Evolutionary conservation across 2,797 vertebrate genomes (phyloP), one percentile per base, ranked within the genome.

Genomic region (Sebastes taczanowskii): DNA sequence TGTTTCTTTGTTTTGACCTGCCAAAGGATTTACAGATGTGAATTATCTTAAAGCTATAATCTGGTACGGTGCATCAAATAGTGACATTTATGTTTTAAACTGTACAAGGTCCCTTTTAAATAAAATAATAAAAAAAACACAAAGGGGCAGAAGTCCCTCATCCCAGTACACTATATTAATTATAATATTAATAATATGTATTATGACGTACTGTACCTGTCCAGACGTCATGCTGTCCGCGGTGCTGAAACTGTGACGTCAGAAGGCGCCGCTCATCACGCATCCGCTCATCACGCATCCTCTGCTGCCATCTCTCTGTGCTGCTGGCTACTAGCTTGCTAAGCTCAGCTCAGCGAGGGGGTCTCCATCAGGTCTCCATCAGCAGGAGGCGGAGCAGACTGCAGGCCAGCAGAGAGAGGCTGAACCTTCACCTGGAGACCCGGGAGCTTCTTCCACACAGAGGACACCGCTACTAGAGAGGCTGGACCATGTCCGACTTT

Each of bases 401-500:
- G 93, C 83, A 11, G 86, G 72, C 79, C 70, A 52, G 71, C 79
- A 73, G 83, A 83, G 80, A 83, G 77, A 69, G 69, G 70, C 65
- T 32, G 66, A 71, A 72, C 74, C 63, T 84, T 90, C 75, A 42
- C 72, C 84, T 53, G 80, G 85, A 83, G 64, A 76, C 62, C 29
- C 69, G 82, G 88, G 86, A 78, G 83, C 82, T 84, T 78, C 74
- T 73, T 71, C 68, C 68, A 68, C 66, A 67, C 75, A 68, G 62
- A 68, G 62, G 71, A 82, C 68, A 34, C 34, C 32, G 67, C 56
- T 58, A 46, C 64, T 66, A 81, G 82, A 87, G 76, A 91, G 81
- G 78, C 86, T 75, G 56, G 11, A 91, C 77, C 77, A 99, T 99
- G 98, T 98, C 98, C 81, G 98, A 99, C 89, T 99, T 99, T 91